Base-by-base conservation (phyloP, 2,797 vertebrate species). In the Melanogrammus aeglefinus region DNA sequence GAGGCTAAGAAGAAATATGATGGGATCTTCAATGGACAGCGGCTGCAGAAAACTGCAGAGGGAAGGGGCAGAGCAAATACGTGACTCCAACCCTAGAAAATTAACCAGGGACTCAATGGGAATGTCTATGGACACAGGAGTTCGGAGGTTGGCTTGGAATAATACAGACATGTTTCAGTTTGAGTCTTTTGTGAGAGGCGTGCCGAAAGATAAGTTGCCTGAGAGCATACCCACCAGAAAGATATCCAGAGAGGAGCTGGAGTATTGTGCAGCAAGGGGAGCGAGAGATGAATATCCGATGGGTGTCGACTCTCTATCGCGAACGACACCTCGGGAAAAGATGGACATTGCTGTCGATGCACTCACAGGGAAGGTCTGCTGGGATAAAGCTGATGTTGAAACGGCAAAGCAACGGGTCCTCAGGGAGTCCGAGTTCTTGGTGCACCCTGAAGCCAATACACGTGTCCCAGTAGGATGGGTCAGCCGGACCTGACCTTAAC, bases 401-500 rank as follows among this genome's bases (percentile, higher is more conserved):
- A 77, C 77, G 75, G 78, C 81, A 10, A 83, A 86, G 78, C 87
- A 86, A 27, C 82, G 76, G 24, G 38, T 78, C 9, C 76, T 78
- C 27, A 88, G 70, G 47, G 91, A 93, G 8, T 33, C 31, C 31
- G 89, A 94, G 29, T 75, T 87, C 21, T 9, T 63, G n/a, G 57
- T 63, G 8, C 57, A 63, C 21, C 57, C n/a, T 24, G 91, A 92
- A 6, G 86, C 82, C 63, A 71, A 80, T n/a, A n/a, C 31, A 86
- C 80, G 75, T 80, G 72, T 72, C 91, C 94, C 76, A 83, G 91
- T 86, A 93, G 88, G 41, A 92, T 90, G 73, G 94, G 90, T 21
- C 96, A 96, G 69, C 96, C 97, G 69, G 97, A 99, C 86, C 95
- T 97, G 24, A 94, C 93, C 57, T 88, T 94, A 78, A 89, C 88